Evolutionary conservation across 1,140 invertebrate species (phyloP), one percentile per base, ranked within the genome.

Genomic region (Hirudo medicinalis): DNA sequence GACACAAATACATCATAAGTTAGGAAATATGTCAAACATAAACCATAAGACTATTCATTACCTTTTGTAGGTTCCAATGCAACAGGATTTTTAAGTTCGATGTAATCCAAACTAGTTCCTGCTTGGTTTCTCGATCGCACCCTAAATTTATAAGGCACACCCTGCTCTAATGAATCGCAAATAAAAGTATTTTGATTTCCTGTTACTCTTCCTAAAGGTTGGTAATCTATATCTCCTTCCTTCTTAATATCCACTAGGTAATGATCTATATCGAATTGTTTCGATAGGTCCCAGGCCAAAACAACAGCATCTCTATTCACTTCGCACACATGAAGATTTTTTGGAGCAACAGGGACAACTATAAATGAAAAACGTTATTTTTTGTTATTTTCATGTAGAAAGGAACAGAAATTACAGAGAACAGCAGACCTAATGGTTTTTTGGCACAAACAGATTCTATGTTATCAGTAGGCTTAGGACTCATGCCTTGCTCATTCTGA

Each of bases 291-390:
- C 70, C 70, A 71, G 19, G 70, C 43, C 55, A 71, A 36, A 40
- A 55, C 11, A 19, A 71, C 32, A 20, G 5, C 15, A 29, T 71
- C 43, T 32, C 57, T 32, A 19, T 53, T 71, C 55, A 71, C 55
- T 19, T 63, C 55, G 11, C 22, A 53, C 25, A 60, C 29, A 29
- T 29, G 29, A 53, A 71, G 32, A 66, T 71, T 60, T n/a, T n/a
- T 32, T 36, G 70, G 70, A 60, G 70, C 53, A n/a, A n/a, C 70
- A 66, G 70, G 70, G 0, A 40, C 20, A 63, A 60, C 70, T 71
- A 71, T 60, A 57, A 63, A 67, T 32, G 43, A 57, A 49, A n/a
- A 55, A 32, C 20, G n/a, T 29, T 29, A 68, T 22, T 25, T 57
- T 57, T 25, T 25, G 57, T 25, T 63, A 63, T 25, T 15, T 63